Evolutionary conservation across 2,797 vertebrate species (phyloP).

Genomic region (Schizopygopsis malacanthus): DNA sequence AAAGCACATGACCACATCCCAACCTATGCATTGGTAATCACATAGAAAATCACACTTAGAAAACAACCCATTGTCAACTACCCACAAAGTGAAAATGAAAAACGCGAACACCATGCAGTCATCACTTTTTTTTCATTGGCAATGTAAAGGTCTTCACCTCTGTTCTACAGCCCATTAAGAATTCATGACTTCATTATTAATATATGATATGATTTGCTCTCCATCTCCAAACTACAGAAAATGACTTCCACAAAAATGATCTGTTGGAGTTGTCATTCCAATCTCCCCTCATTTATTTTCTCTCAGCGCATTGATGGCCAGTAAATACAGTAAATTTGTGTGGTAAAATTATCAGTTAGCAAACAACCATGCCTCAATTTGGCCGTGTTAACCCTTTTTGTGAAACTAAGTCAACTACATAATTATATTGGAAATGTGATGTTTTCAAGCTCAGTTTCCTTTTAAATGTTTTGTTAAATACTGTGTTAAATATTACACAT

Average conservation of each 20-base stretch:
- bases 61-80: not conserved
- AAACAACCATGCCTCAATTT: conserved; percentile 52
- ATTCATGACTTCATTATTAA: conserved; percentile 75
- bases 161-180: conserved; percentile 67
- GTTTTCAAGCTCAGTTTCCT: not conserved
- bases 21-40: not conserved
- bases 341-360: conserved; percentile 46
- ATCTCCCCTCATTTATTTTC: conserved; percentile 53
- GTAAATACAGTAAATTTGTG: conserved; percentile 62
- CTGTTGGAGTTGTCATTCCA: conserved; percentile 66
- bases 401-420: not conserved
- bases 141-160: conserved; percentile 61
- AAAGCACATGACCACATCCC: not conserved
- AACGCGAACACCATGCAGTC: conserved; percentile 60
- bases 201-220: conserved; percentile 61
- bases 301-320: conserved; percentile 52
- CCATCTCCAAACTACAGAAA: conserved; percentile 50
- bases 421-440: not conserved
- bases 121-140: conserved; percentile 64
- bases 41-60: not conserved
- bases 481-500: conserved; percentile 20
- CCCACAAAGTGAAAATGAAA: not conserved
- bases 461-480: conserved; percentile 3
- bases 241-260: conserved; percentile 60
- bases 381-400: conserved; percentile 7